Evolutionary conservation across 2,113 vertebrate species (phyloP), one percentile per base, ranked within the genome.

Genomic region (Python bivittatus): DNA sequence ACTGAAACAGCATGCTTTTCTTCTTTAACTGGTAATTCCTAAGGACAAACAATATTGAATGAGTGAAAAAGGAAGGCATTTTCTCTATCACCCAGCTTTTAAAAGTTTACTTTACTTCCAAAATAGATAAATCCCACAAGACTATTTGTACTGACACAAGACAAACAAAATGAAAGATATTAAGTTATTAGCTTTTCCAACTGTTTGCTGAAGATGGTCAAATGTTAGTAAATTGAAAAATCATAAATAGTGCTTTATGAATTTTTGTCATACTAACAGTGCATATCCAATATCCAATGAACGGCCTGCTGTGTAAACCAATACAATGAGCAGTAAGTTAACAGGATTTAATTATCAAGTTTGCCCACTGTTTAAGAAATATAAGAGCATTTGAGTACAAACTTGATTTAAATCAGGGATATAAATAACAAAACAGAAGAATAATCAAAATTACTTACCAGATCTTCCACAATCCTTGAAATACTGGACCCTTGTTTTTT

Each of bases 1-100:
- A 8, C 0, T 64, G 96, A 92, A 90, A 96, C 92, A 58, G 90
- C 29, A 91, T 95, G 93, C 58, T 96, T 92, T 61, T 97, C 95
- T 44, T 97, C 96, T 94, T 96, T 92, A 96, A 88, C 0, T 33
- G 90, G 93, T 87, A 94, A 92, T 12, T 97, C 95, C 98, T 98
- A 94, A 96, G 10, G 88, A 87, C 90, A 93, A 86, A 85, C 4
- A 33, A 85, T 64, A 90, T 9, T 38, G 27, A 57, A 2, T 38
- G 5, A 33, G 84, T 27, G 33, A 29, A 53, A 38, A n/a, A 23
- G 52, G 54, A 33, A 64, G 3, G 6, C n/a, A 8, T 3, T 64
- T 6, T 83, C 68, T 90, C 52, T 27, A 29, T 57, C 54, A 8
- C 33, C 44, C 22, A 53, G 20, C 72, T 23, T 68, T 72, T 15